phyloP scores from a whole-genome alignment of 2,113 vertebrate species.

The Passer domesticus region DNA sequence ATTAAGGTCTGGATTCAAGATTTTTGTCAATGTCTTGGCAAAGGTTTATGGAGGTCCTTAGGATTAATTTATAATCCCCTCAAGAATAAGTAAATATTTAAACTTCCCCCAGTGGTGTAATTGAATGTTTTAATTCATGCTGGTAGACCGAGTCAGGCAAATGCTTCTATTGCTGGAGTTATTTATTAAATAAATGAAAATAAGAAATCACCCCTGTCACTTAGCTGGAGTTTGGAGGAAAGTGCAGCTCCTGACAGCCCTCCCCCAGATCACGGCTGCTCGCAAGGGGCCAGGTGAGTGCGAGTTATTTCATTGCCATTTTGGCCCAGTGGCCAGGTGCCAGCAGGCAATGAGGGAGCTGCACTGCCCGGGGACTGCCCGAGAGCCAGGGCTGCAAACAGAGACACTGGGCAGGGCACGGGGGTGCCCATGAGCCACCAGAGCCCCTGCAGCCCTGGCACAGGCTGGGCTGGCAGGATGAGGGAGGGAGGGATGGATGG shows the following conservation, averaged over 20 bases:
- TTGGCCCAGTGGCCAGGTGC: rapidly evolving
- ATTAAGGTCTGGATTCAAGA: not conserved
- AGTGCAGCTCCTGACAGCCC: not conserved
- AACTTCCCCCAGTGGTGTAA: constrained; percentile 17
- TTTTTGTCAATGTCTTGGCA: constrained; percentile 7
- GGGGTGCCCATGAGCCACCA: not conserved
- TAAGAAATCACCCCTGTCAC: not conserved
- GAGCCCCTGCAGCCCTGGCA: not conserved
- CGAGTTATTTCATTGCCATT: rapidly evolving
- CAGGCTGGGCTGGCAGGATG: not conserved
- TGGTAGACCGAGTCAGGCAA: not conserved
- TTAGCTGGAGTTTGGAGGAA: not conserved
- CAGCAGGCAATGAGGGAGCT: rapidly evolving
- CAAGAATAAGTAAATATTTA: constrained; percentile 58
- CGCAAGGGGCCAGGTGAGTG: rapidly evolving
- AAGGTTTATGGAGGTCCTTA: constrained; percentile 27
- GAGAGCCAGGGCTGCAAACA: rapidly evolving
- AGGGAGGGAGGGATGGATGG: not conserved
- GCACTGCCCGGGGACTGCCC: not conserved
- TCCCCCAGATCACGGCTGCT: not conserved
- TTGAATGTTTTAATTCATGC: constrained; percentile 30
- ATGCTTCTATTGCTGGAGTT: not conserved
- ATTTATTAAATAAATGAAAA: constrained; percentile 22
- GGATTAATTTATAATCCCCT: constrained; percentile 44
- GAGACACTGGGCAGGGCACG: not conserved